Conservation (phyloP, 2,797 vertebrate genomes). For the Emydoidea blandingii region DNA sequence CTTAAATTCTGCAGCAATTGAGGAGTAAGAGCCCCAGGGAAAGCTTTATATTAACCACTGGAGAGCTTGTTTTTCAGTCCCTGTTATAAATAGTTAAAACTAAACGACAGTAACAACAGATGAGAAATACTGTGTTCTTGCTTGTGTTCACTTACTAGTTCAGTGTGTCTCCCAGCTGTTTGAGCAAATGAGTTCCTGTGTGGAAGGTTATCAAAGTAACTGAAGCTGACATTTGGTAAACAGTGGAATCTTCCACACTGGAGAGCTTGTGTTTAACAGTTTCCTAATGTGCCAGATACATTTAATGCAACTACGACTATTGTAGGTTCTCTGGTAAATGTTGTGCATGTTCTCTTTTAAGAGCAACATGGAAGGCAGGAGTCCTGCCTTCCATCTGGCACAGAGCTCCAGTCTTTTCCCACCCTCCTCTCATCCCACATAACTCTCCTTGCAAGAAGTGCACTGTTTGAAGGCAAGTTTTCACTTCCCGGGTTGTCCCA, state of each 20-base stretch:
- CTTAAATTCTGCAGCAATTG: neutral
- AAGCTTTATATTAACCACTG: neutral
- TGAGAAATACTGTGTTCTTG: neutral
- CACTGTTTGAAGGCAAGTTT: neutral
- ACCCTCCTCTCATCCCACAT: neutral
- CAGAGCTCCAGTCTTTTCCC: neutral
- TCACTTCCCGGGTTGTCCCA: neutral
- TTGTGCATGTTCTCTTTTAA: neutral
- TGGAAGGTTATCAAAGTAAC: neutral
- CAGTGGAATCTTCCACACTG: neutral
- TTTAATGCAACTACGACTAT: neutral
- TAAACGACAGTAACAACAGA: neutral
- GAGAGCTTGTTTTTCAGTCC: neutral
- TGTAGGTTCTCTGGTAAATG: neutral
- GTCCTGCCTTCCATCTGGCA: neutral
- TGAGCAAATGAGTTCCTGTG: neutral
- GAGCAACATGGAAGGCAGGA: neutral
- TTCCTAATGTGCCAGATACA: neutral
- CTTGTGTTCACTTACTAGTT: neutral
- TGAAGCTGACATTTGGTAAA: neutral
- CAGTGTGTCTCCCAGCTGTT: neutral
- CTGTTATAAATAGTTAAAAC: neutral
- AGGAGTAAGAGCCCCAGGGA: neutral
- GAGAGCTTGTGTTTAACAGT: neutral
- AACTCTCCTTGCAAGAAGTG: neutral